Conservation (phyloP, 2,113 vertebrate genomes). For the Cyprinodon brontotheroides region DNA sequence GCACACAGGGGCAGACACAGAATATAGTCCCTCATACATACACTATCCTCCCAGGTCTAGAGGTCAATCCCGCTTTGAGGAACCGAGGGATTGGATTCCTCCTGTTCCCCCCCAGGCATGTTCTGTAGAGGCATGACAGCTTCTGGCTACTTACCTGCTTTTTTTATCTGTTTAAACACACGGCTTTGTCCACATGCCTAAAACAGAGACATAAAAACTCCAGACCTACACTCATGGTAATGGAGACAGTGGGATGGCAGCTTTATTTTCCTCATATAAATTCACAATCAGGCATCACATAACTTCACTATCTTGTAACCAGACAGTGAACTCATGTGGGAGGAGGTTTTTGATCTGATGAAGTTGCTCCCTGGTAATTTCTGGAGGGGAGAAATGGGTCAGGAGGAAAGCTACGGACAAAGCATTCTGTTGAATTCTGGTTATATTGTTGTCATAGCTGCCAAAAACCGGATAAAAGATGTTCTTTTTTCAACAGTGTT, state of each 20-base stretch:
- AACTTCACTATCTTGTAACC: slow-evolving; percentile 9
- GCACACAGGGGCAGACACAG: too few relatives aligned
- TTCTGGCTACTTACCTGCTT: background rate
- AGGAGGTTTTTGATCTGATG: slow-evolving; percentile 1
- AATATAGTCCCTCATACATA: too few relatives aligned
- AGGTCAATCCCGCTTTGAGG: too few relatives aligned
- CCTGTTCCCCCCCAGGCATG: too few relatives aligned
- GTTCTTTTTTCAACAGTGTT: background rate
- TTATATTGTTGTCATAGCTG: slow-evolving; percentile 19
- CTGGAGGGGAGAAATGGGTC: background rate
- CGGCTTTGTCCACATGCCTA: background rate
- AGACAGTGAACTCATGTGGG: slow-evolving; percentile 1
- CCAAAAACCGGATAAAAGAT: background rate
- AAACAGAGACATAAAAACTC: background rate
- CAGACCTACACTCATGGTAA: background rate
- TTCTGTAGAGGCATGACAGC: too few relatives aligned
- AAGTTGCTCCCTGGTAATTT: slow-evolving; percentile 11
- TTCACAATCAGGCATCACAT: background rate
- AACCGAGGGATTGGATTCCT: too few relatives aligned
- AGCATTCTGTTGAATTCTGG: slow-evolving; percentile 8
- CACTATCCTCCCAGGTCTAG: too few relatives aligned
- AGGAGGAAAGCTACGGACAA: slow-evolving; percentile 5
- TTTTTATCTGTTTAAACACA: background rate
- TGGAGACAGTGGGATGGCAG: background rate
- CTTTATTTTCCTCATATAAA: background rate